Conservation (phyloP, 1,140 invertebrate genomes). For the Pteromalus puparum region DNA sequence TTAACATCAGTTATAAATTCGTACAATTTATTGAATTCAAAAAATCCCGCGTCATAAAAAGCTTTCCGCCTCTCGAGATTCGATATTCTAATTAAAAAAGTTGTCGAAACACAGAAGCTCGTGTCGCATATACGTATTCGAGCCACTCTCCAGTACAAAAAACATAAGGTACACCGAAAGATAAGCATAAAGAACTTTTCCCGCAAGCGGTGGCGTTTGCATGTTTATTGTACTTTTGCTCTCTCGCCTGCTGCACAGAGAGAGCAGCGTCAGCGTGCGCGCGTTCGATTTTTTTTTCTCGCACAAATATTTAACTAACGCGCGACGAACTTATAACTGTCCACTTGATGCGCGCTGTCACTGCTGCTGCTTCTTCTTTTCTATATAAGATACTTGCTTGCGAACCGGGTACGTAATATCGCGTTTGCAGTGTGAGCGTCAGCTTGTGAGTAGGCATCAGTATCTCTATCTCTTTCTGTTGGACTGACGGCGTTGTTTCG, state of each 20-base stretch:
- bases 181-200: not conserved
- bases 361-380: not conserved
- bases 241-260: not conserved
- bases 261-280: not conserved
- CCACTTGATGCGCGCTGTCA: not conserved
- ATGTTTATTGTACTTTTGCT: constrained; percentile 1
- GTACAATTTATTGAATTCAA: too few relatives aligned
- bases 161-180: not conserved
- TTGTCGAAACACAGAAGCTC: too few relatives aligned
- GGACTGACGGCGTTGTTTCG: not conserved
- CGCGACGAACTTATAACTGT: constrained; percentile 4
- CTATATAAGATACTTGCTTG: not conserved
- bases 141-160: too few relatives aligned
- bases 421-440: not conserved
- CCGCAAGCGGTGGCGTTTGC: not conserved
- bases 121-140: too few relatives aligned
- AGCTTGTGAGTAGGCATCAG: not conserved
- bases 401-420: not conserved
- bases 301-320: constrained; percentile 41
- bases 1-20: too few relatives aligned
- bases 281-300: not conserved
- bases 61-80: too few relatives aligned
- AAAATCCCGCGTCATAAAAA: too few relatives aligned
- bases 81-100: too few relatives aligned
- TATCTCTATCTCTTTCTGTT: not conserved